Conservation (phyloP, 2,113 vertebrate species). For the Pleuronectes platessa region DNA sequence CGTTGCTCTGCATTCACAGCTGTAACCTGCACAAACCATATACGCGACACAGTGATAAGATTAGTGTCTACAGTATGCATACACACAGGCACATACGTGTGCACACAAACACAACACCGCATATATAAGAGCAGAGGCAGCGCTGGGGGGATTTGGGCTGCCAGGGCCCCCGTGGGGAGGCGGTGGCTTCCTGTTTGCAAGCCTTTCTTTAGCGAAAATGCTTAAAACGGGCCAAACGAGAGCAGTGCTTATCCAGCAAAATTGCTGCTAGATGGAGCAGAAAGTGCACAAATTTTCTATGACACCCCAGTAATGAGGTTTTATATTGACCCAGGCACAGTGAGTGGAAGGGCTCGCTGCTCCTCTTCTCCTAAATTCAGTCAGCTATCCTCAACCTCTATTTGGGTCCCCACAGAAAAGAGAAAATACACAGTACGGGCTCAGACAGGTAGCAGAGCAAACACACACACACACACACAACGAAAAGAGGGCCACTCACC, state of each 20-base stretch:
- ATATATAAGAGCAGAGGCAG: slow-evolving; percentile 56
- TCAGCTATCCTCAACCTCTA: slow-evolving; percentile 69
- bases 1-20: slow-evolving; percentile 25
- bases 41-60: slow-evolving; percentile 26
- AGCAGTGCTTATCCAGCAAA: slow-evolving; percentile 87
- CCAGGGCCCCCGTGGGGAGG: slow-evolving; percentile 65
- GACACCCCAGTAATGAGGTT: slow-evolving; percentile 88
- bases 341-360: slow-evolving; percentile 74
- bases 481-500: slow-evolving; percentile 64
- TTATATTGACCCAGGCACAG: slow-evolving; percentile 84
- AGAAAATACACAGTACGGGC: slow-evolving; percentile 32
- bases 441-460: slow-evolving; percentile 63
- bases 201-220: slow-evolving; percentile 84
- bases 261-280: slow-evolving; percentile 88
- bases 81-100: slow-evolving; percentile 2
- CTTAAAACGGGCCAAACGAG: slow-evolving; percentile 85
- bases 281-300: slow-evolving; percentile 88
- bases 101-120: slow-evolving; percentile 32
- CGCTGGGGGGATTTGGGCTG: slow-evolving; percentile 62
- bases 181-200: slow-evolving; percentile 80
- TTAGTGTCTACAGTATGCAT: slow-evolving; percentile 3
- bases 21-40: slow-evolving; percentile 25
- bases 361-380: slow-evolving; percentile 74
- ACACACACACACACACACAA: slow-evolving; percentile 47
- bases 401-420: slow-evolving; percentile 47